phyloP scores from a whole-genome alignment of 2,113 vertebrate species.

The Pluvialis apricaria region DNA sequence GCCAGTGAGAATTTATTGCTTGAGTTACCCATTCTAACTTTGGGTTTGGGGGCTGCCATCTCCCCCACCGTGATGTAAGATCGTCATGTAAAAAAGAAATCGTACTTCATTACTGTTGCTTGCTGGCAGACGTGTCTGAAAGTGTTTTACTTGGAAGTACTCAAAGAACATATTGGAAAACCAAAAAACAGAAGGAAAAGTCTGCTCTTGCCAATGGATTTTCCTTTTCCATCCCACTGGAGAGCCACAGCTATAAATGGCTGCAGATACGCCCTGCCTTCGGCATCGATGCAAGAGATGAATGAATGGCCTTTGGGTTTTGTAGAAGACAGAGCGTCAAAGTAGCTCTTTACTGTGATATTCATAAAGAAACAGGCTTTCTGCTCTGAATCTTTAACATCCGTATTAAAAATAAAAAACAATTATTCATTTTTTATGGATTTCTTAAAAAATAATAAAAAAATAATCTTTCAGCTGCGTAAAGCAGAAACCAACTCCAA shows the following conservation, averaged over 20 bases:
- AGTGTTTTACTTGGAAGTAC: neutral
- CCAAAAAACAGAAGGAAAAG: neutral
- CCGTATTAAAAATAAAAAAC: neutral
- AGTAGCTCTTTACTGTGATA: neutral
- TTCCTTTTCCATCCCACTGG: neutral
- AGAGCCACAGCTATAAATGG: neutral
- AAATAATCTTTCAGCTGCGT: neutral
- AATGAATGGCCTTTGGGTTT: neutral
- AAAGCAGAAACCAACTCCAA: neutral
- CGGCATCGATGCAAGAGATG: rapidly evolving
- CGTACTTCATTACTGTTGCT: neutral
- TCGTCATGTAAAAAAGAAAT: rapidly evolving
- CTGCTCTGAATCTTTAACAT: neutral
- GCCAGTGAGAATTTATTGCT: rapidly evolving
- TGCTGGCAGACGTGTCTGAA: neutral
- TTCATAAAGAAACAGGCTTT: neutral
- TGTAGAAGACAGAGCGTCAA: neutral
- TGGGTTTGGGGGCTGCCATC: rapidly evolving
- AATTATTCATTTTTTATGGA: neutral
- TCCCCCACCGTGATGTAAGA: neutral
- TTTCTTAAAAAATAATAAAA: neutral
- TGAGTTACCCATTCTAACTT: rapidly evolving
- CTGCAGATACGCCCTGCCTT: neutral
- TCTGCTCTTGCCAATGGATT: neutral
- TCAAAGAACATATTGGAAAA: neutral